Percentiles rank a stretch among this genome's conserved stretches.
Conservation (phyloP, 1,140 invertebrate species). For the Tetragonula clypearis region DNA sequence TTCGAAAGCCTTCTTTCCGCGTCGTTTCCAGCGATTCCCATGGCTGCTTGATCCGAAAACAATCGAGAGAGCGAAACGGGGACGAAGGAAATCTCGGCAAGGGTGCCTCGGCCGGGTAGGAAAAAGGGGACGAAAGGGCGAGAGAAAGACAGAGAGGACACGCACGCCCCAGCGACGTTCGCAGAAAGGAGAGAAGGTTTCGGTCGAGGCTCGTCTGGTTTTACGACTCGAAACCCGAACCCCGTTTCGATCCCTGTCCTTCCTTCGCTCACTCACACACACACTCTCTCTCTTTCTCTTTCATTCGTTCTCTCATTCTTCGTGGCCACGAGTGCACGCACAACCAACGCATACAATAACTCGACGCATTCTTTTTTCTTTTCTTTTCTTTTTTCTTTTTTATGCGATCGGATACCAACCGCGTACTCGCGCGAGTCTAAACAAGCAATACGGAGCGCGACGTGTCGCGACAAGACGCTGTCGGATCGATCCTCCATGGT, state of each 20-base stretch:
- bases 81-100: slow-evolving; percentile 56
- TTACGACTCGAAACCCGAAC: slow-evolving; percentile 73
- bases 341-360: slow-evolving; percentile 56
- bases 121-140: slow-evolving; percentile 32
- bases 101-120: slow-evolving; percentile 24
- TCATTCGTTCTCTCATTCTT: background rate
- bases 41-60: slow-evolving; percentile 73
- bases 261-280: background rate
- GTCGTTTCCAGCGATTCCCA: slow-evolving; percentile 65
- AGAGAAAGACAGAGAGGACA: slow-evolving; percentile 27
- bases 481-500: background rate
- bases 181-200: background rate
- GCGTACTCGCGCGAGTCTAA: slow-evolving; percentile 55
- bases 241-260: slow-evolving; percentile 24
- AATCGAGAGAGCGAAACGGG: slow-evolving; percentile 66
- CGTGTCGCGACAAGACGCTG: background rate
- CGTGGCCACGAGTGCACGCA: slow-evolving; percentile 44
- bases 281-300: background rate
- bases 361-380: slow-evolving; percentile 52
- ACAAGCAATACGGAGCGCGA: slow-evolving; percentile 50
- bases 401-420: slow-evolving; percentile 59
- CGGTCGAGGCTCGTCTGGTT: slow-evolving; percentile 60
- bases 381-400: slow-evolving; percentile 51
- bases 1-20: slow-evolving; percentile 19
- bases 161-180: background rate